These are phyloP conservation scores for Diabrotica balteata DNA, from an alignment of 2,888 invertebrate genomes.

Conservation along the genomic window DNA sequence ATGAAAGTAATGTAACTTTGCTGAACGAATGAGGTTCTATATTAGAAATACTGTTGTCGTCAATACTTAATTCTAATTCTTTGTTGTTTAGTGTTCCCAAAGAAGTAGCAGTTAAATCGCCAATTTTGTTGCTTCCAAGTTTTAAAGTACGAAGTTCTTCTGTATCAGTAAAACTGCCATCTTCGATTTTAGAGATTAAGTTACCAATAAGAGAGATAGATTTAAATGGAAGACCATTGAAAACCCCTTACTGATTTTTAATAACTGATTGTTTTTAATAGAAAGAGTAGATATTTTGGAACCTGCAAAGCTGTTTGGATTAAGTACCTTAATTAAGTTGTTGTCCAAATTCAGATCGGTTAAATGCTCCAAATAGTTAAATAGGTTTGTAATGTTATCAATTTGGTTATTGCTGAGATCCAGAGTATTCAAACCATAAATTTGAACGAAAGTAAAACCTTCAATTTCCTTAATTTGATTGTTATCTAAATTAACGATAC, in stretches of 20 bases:
- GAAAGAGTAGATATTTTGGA: conserved; percentile 1
- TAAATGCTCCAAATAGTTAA: background rate
- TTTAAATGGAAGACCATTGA: background rate
- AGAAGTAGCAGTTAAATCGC: background rate
- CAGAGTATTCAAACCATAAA: background rate
- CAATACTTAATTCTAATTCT: background rate
- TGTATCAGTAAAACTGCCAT: background rate
- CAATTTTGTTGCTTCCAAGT: conserved; percentile 4
- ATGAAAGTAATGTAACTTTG: background rate
- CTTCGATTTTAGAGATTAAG: background rate
- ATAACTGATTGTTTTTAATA: background rate
- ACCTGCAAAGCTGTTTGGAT: background rate
- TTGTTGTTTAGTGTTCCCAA: background rate
- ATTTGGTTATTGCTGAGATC: conserved; percentile 4
- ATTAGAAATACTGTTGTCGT: background rate
- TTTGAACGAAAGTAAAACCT: background rate
- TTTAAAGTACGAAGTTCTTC: background rate
- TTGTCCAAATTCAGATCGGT: background rate
- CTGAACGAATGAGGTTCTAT: background rate
- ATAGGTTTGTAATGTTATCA: background rate
- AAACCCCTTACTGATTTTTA: background rate
- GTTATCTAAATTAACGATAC: background rate
- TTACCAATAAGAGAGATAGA: background rate
- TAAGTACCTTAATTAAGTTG: background rate
- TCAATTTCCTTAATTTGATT: conserved; percentile 2